Evolutionary conservation across 2,113 vertebrate species (phyloP).

Genomic region (Cervus canadensis): DNA sequence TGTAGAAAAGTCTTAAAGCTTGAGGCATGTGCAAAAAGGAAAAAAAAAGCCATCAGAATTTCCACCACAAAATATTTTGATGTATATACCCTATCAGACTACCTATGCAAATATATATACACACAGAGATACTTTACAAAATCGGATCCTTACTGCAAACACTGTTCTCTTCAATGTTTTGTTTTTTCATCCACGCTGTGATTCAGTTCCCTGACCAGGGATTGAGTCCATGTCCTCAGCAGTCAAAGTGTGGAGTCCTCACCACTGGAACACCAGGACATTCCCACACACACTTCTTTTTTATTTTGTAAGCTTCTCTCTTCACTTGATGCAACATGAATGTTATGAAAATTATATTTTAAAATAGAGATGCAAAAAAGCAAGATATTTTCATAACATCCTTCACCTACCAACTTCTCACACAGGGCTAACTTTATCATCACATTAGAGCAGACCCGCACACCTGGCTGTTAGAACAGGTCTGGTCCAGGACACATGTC

Average conservation of each 20-base stretch:
- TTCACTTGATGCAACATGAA: not conserved
- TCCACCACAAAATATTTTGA: not conserved
- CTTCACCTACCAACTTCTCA: not conserved
- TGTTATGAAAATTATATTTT: not conserved
- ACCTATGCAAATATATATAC: not conserved
- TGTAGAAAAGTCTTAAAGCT: not conserved
- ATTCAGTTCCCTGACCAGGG: not conserved
- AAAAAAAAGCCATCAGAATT: not conserved
- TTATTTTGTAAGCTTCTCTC: not conserved
- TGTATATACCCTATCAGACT: not conserved
- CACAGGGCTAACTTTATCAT: not conserved
- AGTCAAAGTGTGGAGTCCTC: not conserved
- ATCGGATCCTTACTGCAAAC: not conserved
- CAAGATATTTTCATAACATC: not conserved
- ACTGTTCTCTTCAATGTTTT: not conserved
- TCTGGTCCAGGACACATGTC: accelerated
- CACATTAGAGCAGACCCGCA: not conserved
- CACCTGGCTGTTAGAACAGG: not conserved
- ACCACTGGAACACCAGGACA: not conserved
- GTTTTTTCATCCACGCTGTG: not conserved
- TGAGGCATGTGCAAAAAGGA: not conserved
- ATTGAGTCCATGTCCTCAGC: not conserved
- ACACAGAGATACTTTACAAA: not conserved
- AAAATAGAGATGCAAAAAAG: constrained; percentile 29
- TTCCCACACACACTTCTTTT: not conserved